phyloP scores from a whole-genome alignment of 2,888 invertebrate genomes.

The Cylloceria caligata region DNA sequence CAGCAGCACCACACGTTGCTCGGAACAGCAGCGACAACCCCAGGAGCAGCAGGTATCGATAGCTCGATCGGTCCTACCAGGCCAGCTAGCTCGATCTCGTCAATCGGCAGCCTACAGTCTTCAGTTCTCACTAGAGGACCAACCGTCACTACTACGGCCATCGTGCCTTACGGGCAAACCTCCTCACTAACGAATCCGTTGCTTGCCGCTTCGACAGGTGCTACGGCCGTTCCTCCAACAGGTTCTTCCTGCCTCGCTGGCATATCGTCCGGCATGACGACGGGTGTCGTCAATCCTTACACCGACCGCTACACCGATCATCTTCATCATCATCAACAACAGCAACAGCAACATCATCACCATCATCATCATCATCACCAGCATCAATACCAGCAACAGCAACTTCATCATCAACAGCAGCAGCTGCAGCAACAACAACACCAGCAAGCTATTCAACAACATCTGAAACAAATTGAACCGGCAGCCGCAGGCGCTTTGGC shows the following conservation, averaged over 20 bases:
- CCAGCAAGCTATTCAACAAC: slow-evolving; percentile 70
- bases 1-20: slow-evolving; percentile 84
- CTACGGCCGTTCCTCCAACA: slow-evolving; percentile 62
- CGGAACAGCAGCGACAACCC: slow-evolving; percentile 81
- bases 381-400: slow-evolving; percentile 74
- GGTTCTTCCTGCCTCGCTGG: slow-evolving; percentile 79
- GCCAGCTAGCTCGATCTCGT: slow-evolving; percentile 59
- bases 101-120: slow-evolving; percentile 77
- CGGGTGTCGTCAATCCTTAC: slow-evolving; percentile 82
- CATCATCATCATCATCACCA: slow-evolving; percentile 80
- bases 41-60: slow-evolving; percentile 82
- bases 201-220: slow-evolving; percentile 80
- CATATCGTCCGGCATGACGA: slow-evolving; percentile 79
- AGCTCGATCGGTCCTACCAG: slow-evolving; percentile 55
- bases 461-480: slow-evolving; percentile 82
- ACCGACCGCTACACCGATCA: slow-evolving; percentile 78
- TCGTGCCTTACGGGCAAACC: slow-evolving; percentile 77
- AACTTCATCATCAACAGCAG: slow-evolving; percentile 74
- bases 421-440: slow-evolving; percentile 76
- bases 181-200: slow-evolving; percentile 80
- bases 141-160: slow-evolving; percentile 75
- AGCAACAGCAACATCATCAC: slow-evolving; percentile 85
- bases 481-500: slow-evolving; percentile 82
- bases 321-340: slow-evolving; percentile 80
- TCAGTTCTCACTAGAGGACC: slow-evolving; percentile 78